These are phyloP conservation scores for Listronotus bonariensis DNA, from an alignment of 1,140 invertebrate species.

Conservation along the genomic window DNA sequence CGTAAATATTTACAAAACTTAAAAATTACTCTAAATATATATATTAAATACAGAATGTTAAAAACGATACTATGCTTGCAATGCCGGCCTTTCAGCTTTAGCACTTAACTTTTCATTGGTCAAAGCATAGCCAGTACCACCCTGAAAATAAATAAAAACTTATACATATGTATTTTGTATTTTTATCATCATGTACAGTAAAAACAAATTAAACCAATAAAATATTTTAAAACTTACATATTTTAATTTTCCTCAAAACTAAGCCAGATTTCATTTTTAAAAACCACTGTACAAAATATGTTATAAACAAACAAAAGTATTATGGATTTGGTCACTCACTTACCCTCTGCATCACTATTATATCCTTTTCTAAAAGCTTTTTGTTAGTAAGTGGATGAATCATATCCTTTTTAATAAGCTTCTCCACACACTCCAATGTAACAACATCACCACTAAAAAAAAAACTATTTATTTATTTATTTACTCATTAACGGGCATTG, in stretches of 20 bases:
- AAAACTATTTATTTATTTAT: no score
- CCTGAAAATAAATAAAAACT: constrained; percentile 62
- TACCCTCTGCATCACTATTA: constrained; percentile 89
- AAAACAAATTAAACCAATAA: no score
- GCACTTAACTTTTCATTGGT: constrained; percentile 85
- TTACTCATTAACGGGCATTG: no score
- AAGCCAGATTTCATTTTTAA: not conserved
- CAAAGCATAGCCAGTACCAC: constrained; percentile 91
- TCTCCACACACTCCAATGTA: constrained; percentile 95
- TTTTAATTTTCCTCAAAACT: no score
- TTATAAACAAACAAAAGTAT: constrained; percentile 31
- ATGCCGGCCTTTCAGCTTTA: constrained; percentile 82
- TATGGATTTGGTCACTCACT: constrained; percentile 41
- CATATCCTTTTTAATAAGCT: constrained; percentile 97
- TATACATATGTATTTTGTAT: no score
- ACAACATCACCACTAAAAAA: constrained; percentile 89
- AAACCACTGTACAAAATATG: constrained; percentile 25
- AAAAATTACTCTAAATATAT: no score
- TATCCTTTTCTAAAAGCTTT: constrained; percentile 89
- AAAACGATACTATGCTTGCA: constrained; percentile 70
- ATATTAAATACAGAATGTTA: not conserved
- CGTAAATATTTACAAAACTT: no score
- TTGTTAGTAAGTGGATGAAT: constrained; percentile 90
- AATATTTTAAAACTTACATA: no score
- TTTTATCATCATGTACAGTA: no score